These are phyloP conservation scores for Desmophyllum pertusum DNA, from an alignment of 92 coral and sea anemone genomes.

Conservation along the genomic window DNA sequence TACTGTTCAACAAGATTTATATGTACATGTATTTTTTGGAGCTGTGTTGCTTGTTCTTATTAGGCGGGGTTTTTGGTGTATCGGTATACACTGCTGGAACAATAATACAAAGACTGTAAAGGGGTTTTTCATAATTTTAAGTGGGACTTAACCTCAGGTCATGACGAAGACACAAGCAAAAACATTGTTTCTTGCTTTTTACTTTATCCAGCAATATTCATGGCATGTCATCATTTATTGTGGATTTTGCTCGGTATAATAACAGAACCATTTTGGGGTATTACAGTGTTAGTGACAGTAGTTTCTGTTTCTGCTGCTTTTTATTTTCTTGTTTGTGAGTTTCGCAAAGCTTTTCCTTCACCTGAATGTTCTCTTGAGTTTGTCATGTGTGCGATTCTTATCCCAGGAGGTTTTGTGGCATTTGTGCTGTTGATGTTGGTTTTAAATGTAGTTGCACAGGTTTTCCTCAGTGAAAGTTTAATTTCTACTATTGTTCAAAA, in stretches of 20 bases:
- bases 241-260: slow-evolving; percentile 68
- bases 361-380: neutral
- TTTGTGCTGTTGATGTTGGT: slow-evolving; percentile 20
- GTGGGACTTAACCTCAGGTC: neutral
- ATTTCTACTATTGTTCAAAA: slow-evolving; percentile 27
- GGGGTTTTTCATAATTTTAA: neutral
- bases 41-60: neutral
- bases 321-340: slow-evolving; percentile 7
- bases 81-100: neutral
- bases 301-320: neutral
- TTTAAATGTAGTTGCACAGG: slow-evolving; percentile 13
- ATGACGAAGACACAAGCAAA: neutral
- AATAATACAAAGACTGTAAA: too few relatives aligned
- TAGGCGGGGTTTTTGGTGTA: neutral
- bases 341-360: neutral
- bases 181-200: neutral
- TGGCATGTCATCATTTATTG: slow-evolving; percentile 49
- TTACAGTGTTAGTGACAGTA: slow-evolving; percentile 46
- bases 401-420: neutral
- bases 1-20: slow-evolving; percentile 17
- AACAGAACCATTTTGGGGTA: slow-evolving; percentile 72
- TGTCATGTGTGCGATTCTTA: neutral
- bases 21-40: neutral
- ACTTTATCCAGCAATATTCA: slow-evolving; percentile 43
- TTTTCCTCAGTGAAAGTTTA: slow-evolving; percentile 10